Conservation (phyloP, 2,888 invertebrate genomes). For the Ptychoptera albimana region DNA sequence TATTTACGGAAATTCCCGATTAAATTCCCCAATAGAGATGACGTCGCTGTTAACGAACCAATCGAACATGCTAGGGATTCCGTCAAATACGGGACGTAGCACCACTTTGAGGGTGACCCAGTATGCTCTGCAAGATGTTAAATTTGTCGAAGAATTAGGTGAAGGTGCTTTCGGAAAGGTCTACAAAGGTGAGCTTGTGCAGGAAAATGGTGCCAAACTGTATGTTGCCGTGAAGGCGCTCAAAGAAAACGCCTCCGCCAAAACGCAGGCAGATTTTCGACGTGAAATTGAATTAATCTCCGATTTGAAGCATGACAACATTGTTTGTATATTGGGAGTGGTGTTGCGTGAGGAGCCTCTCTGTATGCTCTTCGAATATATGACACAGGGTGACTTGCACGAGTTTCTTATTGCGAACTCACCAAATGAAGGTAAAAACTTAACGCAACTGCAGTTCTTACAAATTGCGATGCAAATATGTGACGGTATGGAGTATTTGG, state of each 20-base stretch:
- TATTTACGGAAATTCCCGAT: slow-evolving; percentile 63
- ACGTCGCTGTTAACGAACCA: slow-evolving; percentile 48
- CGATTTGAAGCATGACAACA: slow-evolving; percentile 87
- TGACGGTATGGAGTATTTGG: slow-evolving; percentile 70
- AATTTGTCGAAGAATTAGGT: slow-evolving; percentile 80
- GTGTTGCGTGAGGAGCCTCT: slow-evolving; percentile 77
- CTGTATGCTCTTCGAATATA: slow-evolving; percentile 95
- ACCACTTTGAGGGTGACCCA: slow-evolving; percentile 52
- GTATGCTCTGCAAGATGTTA: slow-evolving; percentile 68
- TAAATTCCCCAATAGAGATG: slow-evolving; percentile 70
- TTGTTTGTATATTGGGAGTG: slow-evolving; percentile 87
- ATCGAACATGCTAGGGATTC: slow-evolving; percentile 30
- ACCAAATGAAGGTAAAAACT: slow-evolving; percentile 61
- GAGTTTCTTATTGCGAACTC: slow-evolving; percentile 88
- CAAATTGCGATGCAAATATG: slow-evolving; percentile 81
- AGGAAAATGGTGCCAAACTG: slow-evolving; percentile 45
- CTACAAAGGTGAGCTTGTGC: slow-evolving; percentile 82
- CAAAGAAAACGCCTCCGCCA: slow-evolving; percentile 81
- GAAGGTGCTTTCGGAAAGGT: slow-evolving; percentile 97
- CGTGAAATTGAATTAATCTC: slow-evolving; percentile 90
- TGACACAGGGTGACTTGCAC: slow-evolving; percentile 93
- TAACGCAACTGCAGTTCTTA: slow-evolving; percentile 74
- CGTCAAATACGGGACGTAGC: slow-evolving; percentile 15
- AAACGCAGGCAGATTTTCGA: slow-evolving; percentile 82
- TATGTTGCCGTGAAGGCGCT: slow-evolving; percentile 88